Base-by-base conservation (phyloP, 53 echinoderm and acorn worm species). In the Glandiceps talaboti region DNA sequence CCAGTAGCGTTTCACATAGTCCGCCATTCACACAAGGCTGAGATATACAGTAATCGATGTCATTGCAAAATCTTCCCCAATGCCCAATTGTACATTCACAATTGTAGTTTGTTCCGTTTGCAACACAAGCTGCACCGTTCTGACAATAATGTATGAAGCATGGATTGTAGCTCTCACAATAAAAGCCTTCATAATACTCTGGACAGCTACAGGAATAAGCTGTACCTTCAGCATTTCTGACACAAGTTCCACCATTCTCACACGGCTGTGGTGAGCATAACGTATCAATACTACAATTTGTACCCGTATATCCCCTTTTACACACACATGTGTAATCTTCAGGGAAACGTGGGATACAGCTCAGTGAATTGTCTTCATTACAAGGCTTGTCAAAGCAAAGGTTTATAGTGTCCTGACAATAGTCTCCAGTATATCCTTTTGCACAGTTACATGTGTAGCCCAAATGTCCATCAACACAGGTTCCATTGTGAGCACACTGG, bases 391-490 rank as follows among this genome's bases (percentile, higher is more conserved):
- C 88, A 73, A 89, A 86, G 74, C 99, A 99, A 28, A 82, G 77
- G 32, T 91, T 89, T 81, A 99, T 99, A 76, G 91, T 91, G 1
- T 80, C 77, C 33, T 83, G 77, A 31, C 99, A 99, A 32, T 75
- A 82, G 14, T 31, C 31, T 27, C 89, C 99, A 1, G 91, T 89
- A 64, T 89, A 85, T 25, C 93, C 93, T 27, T 32, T 29, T 1
- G 93, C 85, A 83, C 99, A 99, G 64, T 80, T 26, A 73, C 99
- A 99, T 1, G 99, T 88, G 88, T 99, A 99, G 85, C 88, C 86
- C 85, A 91, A 74, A 82, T 93, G 89, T 76, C 89, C 90, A 84
- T 96, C 96, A n/a, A 83, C 78, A 28, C 99, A 99, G 27, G 94
- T 99, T 30, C 86, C 79, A 1, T 89, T 87, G 76, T 88, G 80